Percentiles rank a stretch among this genome's conserved stretches.
phyloP scores from a whole-genome alignment of 2,797 vertebrate genomes.

The Synaphobranchus kaupii region DNA sequence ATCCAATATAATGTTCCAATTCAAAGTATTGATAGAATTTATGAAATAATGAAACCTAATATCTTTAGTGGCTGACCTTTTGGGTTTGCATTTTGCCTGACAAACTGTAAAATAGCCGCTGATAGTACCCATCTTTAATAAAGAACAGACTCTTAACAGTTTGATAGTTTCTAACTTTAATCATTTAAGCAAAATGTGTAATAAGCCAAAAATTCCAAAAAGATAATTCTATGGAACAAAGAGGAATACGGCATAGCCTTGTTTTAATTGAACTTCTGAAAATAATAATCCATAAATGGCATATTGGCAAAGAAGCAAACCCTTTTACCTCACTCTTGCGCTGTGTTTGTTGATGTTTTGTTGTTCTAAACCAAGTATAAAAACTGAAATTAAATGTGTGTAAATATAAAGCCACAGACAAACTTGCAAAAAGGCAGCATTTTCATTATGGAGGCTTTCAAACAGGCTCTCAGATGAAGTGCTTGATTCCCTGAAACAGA shows the following conservation, averaged over 20 bases:
- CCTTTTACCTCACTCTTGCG: not conserved
- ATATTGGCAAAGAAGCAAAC: not conserved
- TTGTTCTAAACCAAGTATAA: not conserved
- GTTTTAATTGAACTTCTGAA: not conserved
- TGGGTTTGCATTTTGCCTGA: not conserved
- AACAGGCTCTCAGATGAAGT: conserved; percentile 13
- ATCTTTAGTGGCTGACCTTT: not conserved
- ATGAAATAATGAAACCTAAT: not conserved
- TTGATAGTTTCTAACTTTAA: not conserved
- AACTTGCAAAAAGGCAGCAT: conserved; percentile 24
- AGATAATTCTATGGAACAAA: not conserved
- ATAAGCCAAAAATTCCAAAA: not conserved
- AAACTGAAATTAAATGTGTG: conserved; percentile 10
- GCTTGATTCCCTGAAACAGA: conserved; percentile 56
- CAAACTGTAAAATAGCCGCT: not conserved
- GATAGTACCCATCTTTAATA: not conserved
- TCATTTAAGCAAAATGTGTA: not conserved
- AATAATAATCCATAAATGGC: conserved; percentile 14
- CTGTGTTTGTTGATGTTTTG: not conserved
- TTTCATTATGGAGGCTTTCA: conserved; percentile 29
- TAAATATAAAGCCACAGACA: not conserved
- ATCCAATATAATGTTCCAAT: conserved; percentile 30
- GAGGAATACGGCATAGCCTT: not conserved
- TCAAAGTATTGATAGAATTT: not conserved
- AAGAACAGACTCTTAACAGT: not conserved